These are phyloP conservation scores for Camelus dromedarius DNA, from an alignment of 2,113 vertebrate genomes.

Conservation along the genomic window DNA sequence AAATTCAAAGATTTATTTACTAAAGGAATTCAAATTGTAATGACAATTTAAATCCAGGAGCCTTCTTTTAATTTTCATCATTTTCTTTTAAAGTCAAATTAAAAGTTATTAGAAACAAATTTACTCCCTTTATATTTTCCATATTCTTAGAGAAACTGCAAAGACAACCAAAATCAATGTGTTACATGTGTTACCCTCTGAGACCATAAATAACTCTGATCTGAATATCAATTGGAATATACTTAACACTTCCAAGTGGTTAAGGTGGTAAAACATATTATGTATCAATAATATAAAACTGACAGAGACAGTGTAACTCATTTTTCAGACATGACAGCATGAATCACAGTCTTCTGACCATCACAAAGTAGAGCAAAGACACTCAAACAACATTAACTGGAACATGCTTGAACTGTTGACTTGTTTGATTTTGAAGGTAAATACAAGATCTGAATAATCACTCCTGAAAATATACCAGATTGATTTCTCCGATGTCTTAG, in stretches of 20 bases:
- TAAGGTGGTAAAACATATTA: neutral
- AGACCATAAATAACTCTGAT: neutral
- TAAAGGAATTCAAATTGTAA: neutral
- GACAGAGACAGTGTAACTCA: neutral
- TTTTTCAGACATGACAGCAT: neutral
- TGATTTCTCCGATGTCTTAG: neutral
- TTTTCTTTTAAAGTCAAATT: neutral
- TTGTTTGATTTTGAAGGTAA: neutral
- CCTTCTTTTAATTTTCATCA: neutral
- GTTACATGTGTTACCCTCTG: neutral
- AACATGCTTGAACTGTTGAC: neutral
- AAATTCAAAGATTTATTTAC: neutral
- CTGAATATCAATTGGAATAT: neutral
- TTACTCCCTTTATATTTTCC: neutral
- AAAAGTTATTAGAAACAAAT: neutral
- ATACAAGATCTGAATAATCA: neutral
- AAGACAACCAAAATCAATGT: neutral
- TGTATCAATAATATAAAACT: neutral
- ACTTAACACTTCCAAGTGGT: neutral
- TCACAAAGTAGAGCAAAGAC: neutral
- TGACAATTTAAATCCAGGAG: neutral
- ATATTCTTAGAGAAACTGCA: slow-evolving; percentile 13
- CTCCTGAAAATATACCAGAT: neutral
- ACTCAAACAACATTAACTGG: neutral
- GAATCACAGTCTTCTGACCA: neutral